phyloP scores from a whole-genome alignment of 2,888 invertebrate species.

The Caenorhabditis sp. region DNA sequence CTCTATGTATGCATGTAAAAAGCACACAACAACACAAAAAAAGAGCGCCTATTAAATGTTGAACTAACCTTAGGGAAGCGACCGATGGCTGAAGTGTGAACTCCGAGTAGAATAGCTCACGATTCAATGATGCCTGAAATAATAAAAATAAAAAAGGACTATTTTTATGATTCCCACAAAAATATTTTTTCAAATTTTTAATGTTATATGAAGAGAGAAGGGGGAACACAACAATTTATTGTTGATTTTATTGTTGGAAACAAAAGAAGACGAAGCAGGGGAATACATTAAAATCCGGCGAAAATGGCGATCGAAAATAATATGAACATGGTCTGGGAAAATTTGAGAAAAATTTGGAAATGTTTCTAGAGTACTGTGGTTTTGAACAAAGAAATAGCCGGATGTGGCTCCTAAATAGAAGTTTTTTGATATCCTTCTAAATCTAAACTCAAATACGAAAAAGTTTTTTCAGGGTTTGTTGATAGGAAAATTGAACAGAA shows the following conservation, averaged over 20 bases:
- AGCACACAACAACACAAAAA: neutral
- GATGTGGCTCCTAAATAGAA: too few relatives aligned
- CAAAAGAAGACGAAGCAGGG: neutral
- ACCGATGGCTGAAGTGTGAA: constrained; percentile 74
- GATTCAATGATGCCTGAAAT: constrained; percentile 37
- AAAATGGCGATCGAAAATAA: neutral
- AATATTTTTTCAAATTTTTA: neutral
- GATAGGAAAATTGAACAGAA: too few relatives aligned
- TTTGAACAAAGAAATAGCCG: too few relatives aligned
- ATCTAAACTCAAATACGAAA: too few relatives aligned
- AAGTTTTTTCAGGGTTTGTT: too few relatives aligned
- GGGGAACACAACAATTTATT: neutral
- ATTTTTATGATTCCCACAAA: too few relatives aligned
- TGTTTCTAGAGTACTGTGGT: too few relatives aligned
- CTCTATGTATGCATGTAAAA: neutral
- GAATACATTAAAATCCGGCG: neutral
- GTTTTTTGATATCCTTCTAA: too few relatives aligned
- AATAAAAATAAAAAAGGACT: constrained; percentile 4
- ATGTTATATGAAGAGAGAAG: neutral
- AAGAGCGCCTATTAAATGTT: neutral
- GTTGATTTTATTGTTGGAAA: neutral
- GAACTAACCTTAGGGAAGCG: constrained; percentile 73
- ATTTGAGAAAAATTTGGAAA: too few relatives aligned
- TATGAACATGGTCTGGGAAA: too few relatives aligned
- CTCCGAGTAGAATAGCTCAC: constrained; percentile 76